Base-by-base conservation (phyloP, 2,113 vertebrate species). In the Dipodomys merriami region DNA sequence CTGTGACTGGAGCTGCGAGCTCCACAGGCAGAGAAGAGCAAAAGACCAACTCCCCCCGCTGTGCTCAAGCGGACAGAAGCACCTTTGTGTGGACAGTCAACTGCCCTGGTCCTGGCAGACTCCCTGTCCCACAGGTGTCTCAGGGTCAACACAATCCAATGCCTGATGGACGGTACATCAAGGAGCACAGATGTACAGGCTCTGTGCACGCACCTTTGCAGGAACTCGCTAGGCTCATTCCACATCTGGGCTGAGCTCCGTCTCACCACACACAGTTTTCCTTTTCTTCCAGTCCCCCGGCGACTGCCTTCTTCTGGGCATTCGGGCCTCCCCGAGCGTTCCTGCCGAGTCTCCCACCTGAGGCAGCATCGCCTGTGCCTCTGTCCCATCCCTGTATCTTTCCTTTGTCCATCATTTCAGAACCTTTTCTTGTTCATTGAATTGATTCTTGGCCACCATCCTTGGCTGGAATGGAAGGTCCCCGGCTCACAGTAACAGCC, bases 201-300 rank as follows among this genome's bases (percentile, higher is more conserved):
- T 4, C 18, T 0, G 5, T 7, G 25, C 3, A 29, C 1, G 7
- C 6, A 15, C 29, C 27, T 22, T 18, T 30, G 15, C 44, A 15
- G 0, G n/a, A 19, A 8, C 46, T n/a, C 49, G 65, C 69, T 10
- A 35, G 12, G 10, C 83, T 49, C 1, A 0, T 18, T 67, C 12
- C 30, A 60, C 67, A 25, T 5, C 20, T 6, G 5, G 8, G 33
- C 27, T 9, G 1, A 60, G 49, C 46, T 46, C 10, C 0, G 1
- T 65, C 39, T 57, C 23, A 1, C 29, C 46, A 23, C 11, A 0
- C 30, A 10, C 25, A 0, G 25, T 2, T 87, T 44, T 64, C 20
- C 86, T 30, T 74, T 18, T 29, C 65, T 60, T 18, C 8, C 30
- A 7, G n/a, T 53, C 78, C 57, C n/a, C 5, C 11, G 2, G 2